These are phyloP conservation scores for Branchellion lobata DNA, from an alignment of 2,888 invertebrate genomes.

Conservation along the genomic window DNA sequence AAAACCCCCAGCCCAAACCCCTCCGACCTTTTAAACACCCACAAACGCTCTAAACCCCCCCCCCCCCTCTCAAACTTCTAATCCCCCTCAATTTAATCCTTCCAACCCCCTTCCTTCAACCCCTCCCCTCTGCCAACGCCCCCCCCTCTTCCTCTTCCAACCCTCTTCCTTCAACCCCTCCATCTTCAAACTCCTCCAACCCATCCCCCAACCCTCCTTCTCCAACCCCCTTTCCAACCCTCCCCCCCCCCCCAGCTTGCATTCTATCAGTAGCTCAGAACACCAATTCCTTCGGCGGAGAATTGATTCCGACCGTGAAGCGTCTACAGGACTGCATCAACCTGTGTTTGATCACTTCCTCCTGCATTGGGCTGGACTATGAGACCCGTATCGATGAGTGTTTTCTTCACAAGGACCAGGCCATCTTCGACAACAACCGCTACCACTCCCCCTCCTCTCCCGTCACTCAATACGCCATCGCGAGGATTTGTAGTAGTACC, in stretches of 20 bases:
- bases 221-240: background rate
- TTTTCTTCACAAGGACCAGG: conserved; percentile 15
- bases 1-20: too few relatives aligned
- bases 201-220: background rate
- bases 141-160: background rate
- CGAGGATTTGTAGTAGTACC: background rate
- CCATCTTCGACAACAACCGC: background rate
- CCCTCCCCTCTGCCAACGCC: background rate
- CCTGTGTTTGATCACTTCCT: conserved; percentile 20
- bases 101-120: background rate
- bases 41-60: too few relatives aligned
- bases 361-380: conserved; percentile 27
- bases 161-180: background rate
- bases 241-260: conserved; percentile 10
- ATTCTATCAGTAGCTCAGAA: background rate
- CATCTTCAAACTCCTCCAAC: background rate
- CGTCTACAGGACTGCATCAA: background rate
- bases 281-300: conserved; percentile 24
- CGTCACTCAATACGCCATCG: conserved; percentile 28
- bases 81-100: too few relatives aligned
- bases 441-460: background rate
- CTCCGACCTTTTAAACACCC: too few relatives aligned
- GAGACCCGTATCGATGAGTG: background rate
- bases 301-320: background rate
- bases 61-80: too few relatives aligned